Evolutionary conservation across 2,113 vertebrate species (phyloP).

Genomic region (Barbus barbus): DNA sequence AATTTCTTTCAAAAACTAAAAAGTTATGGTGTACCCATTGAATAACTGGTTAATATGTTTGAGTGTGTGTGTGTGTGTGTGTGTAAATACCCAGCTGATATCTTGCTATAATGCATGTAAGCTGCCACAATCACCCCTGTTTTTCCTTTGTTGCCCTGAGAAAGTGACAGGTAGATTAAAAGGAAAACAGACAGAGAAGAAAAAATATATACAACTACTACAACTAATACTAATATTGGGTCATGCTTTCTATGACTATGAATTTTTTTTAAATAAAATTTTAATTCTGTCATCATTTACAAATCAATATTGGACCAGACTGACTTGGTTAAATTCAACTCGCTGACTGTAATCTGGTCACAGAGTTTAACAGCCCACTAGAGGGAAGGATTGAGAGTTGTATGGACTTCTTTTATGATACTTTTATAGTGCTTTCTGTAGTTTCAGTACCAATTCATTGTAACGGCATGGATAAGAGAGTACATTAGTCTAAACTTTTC

Average conservation of each 20-base stretch:
- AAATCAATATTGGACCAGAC: background rate
- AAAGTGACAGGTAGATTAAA: constrained; percentile 45
- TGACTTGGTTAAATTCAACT: background rate
- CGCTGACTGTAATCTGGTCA: background rate
- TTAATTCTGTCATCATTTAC: background rate
- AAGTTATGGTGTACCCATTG: background rate
- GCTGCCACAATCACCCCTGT: constrained; percentile 87
- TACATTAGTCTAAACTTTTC: constrained; percentile 1
- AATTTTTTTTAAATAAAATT: background rate
- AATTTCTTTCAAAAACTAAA: too few species aligned
- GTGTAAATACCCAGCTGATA: constrained; percentile 82
- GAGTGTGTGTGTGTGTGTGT: background rate
- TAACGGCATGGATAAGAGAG: background rate
- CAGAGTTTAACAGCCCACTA: background rate
- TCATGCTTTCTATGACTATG: background rate
- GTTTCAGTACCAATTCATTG: background rate
- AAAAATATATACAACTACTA: background rate
- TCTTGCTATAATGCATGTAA: constrained; percentile 94
- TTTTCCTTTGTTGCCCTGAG: constrained; percentile 87
- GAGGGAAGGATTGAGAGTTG: background rate
- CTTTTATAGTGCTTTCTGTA: background rate
- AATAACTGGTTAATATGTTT: background rate
- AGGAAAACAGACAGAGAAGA: constrained; percentile 2
- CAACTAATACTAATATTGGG: background rate
- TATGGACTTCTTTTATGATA: background rate